phyloP scores from a whole-genome alignment of 2,797 vertebrate species.

The Propithecus perrieri region DNA sequence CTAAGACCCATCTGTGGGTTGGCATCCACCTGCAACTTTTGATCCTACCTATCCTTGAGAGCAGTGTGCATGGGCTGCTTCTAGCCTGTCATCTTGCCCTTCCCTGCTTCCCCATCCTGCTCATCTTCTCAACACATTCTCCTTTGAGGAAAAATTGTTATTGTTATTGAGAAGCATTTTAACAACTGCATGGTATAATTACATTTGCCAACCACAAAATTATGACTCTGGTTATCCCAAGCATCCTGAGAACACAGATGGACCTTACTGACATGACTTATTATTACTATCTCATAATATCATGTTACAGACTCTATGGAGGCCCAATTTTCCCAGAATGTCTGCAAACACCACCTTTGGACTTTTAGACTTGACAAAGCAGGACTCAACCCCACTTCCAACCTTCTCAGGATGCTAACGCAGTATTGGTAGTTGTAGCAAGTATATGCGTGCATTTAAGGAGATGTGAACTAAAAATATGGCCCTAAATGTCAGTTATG shows the following conservation, averaged over 20 bases:
- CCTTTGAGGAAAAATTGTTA: background rate
- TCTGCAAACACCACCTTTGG: background rate
- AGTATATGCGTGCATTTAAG: background rate
- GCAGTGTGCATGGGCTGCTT: too few relatives aligned
- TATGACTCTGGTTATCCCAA: background rate
- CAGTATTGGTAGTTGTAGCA: background rate
- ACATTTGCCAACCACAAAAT: background rate
- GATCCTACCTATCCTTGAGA: too few relatives aligned
- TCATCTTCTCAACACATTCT: background rate
- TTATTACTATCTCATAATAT: background rate
- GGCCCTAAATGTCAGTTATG: background rate
- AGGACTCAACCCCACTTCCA: background rate
- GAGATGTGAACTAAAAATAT: background rate
- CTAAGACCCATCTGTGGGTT: too few relatives aligned
- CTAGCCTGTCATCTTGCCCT: too few relatives aligned
- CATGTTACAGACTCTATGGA: background rate
- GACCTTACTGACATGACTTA: background rate
- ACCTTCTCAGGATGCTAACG: background rate
- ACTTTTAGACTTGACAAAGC: background rate
- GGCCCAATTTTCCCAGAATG: background rate
- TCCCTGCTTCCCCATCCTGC: background rate
- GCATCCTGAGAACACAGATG: slow-evolving; percentile 1
- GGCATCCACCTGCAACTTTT: too few relatives aligned
- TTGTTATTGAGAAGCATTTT: background rate
- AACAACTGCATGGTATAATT: background rate